A percentile compares a stretch with the other conserved stretches of the same genome.
These are phyloP conservation scores for Gnathochromis pfefferi DNA, from an alignment of 2,113 vertebrate genomes.

Conservation along the genomic window DNA sequence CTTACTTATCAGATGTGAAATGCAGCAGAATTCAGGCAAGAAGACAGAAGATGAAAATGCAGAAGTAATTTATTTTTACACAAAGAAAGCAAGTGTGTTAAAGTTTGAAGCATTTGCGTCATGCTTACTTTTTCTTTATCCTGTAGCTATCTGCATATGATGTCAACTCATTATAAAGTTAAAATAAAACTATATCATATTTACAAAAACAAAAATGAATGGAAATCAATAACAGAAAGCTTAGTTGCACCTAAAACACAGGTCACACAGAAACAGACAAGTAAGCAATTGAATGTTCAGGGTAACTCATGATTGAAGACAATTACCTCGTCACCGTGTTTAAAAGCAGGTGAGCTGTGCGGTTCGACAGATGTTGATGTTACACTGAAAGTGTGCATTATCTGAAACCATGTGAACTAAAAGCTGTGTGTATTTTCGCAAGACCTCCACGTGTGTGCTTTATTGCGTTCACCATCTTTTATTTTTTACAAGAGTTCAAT, in stretches of 20 bases:
- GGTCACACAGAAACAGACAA: constrained; percentile 24
- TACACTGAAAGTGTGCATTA: not conserved
- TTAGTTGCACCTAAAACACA: not conserved
- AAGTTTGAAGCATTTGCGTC: not conserved
- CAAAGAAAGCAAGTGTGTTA: not conserved
- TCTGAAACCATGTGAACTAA: constrained; percentile 8
- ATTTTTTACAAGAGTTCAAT: constrained; percentile 17
- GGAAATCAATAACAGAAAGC: constrained; percentile 14
- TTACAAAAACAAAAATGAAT: constrained; percentile 33
- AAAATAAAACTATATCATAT: constrained; percentile 37
- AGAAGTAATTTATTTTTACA: constrained; percentile 14
- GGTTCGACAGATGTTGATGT: constrained; percentile 7
- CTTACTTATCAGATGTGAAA: constrained; percentile 11
- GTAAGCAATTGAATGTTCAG: not conserved
- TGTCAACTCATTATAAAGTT: constrained; percentile 14
- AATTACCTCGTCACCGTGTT: not conserved
- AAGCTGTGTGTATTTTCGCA: not conserved
- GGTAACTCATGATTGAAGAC: constrained; percentile 6
- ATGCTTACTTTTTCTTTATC: not conserved
- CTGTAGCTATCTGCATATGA: constrained; percentile 17
- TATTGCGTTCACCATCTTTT: not conserved
- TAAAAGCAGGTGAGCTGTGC: not conserved
- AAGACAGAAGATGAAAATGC: constrained; percentile 29
- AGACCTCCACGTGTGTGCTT: not conserved
- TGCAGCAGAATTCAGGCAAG: constrained; percentile 18